These are phyloP conservation scores for Ophioninae sp. DNA, from an alignment of 2,888 invertebrate species.

Conservation along the genomic window DNA sequence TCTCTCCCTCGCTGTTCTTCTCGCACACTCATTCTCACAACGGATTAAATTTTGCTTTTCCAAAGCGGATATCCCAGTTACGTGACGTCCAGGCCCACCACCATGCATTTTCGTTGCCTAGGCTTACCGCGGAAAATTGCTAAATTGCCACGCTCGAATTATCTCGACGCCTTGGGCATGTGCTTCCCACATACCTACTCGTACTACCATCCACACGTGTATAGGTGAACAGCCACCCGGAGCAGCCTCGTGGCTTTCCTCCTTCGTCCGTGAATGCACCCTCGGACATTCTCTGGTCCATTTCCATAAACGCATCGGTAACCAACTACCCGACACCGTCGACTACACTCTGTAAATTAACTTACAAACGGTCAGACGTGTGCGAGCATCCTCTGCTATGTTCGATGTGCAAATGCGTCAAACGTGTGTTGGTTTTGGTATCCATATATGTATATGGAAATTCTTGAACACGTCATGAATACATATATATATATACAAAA, in stretches of 20 bases:
- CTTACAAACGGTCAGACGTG: constrained; percentile 66
- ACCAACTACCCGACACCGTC: constrained; percentile 53
- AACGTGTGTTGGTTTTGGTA: not conserved
- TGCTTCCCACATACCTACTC: constrained; percentile 4
- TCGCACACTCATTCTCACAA: constrained; percentile 14
- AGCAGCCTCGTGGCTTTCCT: constrained; percentile 65
- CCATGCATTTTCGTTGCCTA: constrained; percentile 36
- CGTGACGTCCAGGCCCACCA: constrained; percentile 52
- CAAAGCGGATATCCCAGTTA: constrained; percentile 58
- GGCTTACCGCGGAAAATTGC: constrained; percentile 59
- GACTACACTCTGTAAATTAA: constrained; percentile 70
- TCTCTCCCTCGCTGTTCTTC: not conserved
- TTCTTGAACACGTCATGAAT: not conserved
- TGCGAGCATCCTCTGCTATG: constrained; percentile 41
- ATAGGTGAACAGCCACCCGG: constrained; percentile 44
- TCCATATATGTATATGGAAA: not conserved
- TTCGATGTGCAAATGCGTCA: constrained; percentile 49
- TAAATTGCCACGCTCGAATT: constrained; percentile 63
- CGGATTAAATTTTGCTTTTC: constrained; percentile 61
- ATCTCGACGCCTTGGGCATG: constrained; percentile 62
- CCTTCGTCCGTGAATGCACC: constrained; percentile 69
- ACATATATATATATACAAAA: not conserved
- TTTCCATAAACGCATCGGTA: constrained; percentile 76
- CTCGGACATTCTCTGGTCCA: constrained; percentile 72
- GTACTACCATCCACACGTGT: not conserved